Evolutionary conservation across 1,140 invertebrate genomes (phyloP), one percentile per base, ranked within the genome.

Genomic region (Potamilus streckersoni): DNA sequence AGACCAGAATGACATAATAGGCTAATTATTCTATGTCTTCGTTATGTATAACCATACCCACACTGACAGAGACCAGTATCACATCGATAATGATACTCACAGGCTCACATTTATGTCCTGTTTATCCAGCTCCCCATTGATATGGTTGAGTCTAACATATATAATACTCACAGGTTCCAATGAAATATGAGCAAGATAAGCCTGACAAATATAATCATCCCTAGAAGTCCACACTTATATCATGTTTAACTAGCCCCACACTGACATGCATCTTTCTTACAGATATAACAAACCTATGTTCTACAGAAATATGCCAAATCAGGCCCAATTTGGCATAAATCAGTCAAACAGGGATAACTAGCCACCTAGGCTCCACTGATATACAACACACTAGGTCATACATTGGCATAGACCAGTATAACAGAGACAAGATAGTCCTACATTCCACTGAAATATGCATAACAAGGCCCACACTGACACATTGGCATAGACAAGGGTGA

Each of bases 201-300:
- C 23, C 19, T 11, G 56, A 27, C 69, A 17, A 20, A 70, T 12
- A 63, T 59, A 31, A 17, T 56, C 17, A 31, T 14, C 62, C 66
- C 64, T 70, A 84, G 80, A 75, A 80, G 27, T 68, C 85, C 77
- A 88, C 97, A 98, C 77, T 93, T 91, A 2, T 88, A 85, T 15
- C 96, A 96, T 80, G 93, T 92, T 93, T 94, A 96, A 59, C 97
- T 97, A 62, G 94, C 91, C n/a, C 93, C 92, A 90, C 97, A 98
- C 71, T 93, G 91, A 87, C 97, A 98, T 76, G 90, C 91, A 49
- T 96, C 96, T 23, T 92, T 93, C 16, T 62, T 1, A 23, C 20
- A 62, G 2, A 62, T 4, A 62, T 62, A 23, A 19, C 13, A 11
- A 62, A 62, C 60, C 8, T 1, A n/a, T 0, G 60, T 62, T 62